phyloP scores from a whole-genome alignment of 2,113 vertebrate species.

The Saguinus imperator region DNA sequence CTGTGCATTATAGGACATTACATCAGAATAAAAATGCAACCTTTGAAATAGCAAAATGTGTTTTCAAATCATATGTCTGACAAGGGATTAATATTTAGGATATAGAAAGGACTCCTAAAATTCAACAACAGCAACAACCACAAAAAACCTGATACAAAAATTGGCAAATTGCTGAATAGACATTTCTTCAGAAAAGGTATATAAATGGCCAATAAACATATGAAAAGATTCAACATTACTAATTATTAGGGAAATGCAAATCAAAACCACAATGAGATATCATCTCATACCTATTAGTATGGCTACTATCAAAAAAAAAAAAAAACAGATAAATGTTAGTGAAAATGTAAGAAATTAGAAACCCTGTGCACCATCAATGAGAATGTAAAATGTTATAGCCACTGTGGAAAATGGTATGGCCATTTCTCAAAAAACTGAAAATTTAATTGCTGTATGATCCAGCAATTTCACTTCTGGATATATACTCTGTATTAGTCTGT shows the following conservation, averaged over 20 bases:
- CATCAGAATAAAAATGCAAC: neutral
- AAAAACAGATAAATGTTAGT: neutral
- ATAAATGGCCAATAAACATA: neutral
- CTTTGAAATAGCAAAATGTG: neutral
- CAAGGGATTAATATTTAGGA: neutral
- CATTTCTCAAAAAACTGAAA: neutral
- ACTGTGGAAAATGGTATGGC: neutral
- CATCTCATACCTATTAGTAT: neutral
- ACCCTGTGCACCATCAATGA: too few species aligned
- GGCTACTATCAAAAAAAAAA: neutral
- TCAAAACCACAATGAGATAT: neutral
- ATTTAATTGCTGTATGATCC: too few species aligned
- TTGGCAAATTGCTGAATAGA: neutral
- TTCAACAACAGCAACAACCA: neutral
- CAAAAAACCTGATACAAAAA: neutral
- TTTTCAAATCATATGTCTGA: neutral
- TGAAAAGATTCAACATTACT: neutral
- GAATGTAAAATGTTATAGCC: neutral
- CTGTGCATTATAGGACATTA: neutral
- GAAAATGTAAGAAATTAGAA: neutral
- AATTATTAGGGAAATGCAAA: neutral
- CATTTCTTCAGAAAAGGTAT: neutral
- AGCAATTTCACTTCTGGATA: neutral
- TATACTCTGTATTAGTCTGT: too few species aligned
- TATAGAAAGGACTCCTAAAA: neutral